phyloP scores from a whole-genome alignment of 2,113 vertebrate species.

The Melospiza melodia region DNA sequence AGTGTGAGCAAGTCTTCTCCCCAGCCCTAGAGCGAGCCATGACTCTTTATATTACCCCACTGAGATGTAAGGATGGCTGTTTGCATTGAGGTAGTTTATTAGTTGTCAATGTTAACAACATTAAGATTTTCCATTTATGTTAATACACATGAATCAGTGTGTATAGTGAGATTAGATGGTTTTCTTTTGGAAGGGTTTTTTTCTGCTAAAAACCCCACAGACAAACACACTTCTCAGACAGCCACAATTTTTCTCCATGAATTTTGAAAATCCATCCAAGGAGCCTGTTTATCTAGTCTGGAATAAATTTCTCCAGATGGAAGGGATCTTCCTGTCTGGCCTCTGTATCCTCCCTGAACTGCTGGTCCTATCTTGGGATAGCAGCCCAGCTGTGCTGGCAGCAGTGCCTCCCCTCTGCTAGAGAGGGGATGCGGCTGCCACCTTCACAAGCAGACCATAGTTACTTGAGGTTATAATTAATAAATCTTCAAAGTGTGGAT shows the following conservation, averaged over 20 bases:
- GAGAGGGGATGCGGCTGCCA: rapidly evolving
- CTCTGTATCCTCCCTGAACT: not conserved
- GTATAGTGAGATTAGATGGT: not conserved
- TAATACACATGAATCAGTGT: rapidly evolving
- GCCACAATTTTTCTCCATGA: not conserved
- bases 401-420: not conserved
- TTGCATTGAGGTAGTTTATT: not conserved
- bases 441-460: not conserved
- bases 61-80: not conserved
- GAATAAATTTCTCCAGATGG: not conserved
- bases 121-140: not conserved
- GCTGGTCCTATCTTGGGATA: rapidly evolving
- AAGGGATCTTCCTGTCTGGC: not conserved
- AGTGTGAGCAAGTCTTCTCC: not conserved
- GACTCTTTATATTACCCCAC: not conserved
- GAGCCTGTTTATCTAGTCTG: not conserved
- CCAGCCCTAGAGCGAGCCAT: not conserved
- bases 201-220: not conserved
- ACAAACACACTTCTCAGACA: not conserved
- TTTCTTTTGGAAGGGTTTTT: not conserved
- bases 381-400: not conserved
- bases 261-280: not conserved
- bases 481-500: not conserved
- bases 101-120: not conserved
- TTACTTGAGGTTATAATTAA: not conserved